Conservation (phyloP, 2,113 vertebrate species). For the Rynchops niger region DNA sequence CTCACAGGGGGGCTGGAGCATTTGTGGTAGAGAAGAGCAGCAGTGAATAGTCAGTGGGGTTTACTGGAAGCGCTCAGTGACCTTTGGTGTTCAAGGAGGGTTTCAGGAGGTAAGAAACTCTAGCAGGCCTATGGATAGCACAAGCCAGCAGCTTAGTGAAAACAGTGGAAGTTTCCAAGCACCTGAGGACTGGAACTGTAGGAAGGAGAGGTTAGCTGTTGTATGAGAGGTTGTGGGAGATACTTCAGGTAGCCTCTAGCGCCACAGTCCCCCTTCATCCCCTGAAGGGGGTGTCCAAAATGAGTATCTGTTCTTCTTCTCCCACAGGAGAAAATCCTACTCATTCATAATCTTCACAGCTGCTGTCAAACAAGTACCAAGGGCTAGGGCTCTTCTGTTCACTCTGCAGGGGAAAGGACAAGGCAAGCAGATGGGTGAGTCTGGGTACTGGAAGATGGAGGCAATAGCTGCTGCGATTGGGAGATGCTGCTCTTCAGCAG, state of each 20-base stretch:
- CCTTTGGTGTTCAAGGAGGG: neutral
- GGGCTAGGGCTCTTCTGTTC: neutral
- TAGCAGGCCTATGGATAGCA: neutral
- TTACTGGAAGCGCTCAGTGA: neutral
- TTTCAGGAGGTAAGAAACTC: neutral
- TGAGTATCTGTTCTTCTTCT: neutral
- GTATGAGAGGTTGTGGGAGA: neutral
- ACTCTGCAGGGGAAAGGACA: neutral
- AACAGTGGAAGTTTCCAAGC: neutral
- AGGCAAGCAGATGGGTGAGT: neutral
- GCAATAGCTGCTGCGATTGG: neutral
- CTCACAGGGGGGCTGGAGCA: neutral
- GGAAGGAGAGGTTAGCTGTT: neutral
- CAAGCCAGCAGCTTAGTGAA: neutral
- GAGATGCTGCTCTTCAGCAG: neutral
- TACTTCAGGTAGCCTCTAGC: neutral
- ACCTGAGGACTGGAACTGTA: neutral
- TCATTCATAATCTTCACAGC: neutral
- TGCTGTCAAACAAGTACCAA: neutral
- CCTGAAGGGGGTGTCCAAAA: neutral
- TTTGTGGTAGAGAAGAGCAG: neutral
- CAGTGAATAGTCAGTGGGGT: neutral
- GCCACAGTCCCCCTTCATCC: neutral
- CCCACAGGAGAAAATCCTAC: neutral
- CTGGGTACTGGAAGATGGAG: neutral